Evolutionary conservation across 1,140 invertebrate genomes (phyloP), one percentile per base, ranked within the genome.

Genomic region (Sycobia sp.): DNA sequence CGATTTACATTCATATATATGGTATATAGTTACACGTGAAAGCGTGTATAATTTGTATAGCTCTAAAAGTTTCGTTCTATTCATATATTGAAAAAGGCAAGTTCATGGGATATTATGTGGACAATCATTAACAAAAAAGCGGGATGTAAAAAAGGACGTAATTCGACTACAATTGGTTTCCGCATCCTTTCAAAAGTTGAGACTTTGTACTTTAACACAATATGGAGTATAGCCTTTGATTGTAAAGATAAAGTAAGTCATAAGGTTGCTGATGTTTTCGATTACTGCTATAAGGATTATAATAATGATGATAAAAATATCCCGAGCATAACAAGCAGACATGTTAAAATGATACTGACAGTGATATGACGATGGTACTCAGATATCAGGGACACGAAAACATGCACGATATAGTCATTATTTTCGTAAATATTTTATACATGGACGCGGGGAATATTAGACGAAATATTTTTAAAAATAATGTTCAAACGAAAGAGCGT

Each of bases 371-470:
- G 22, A 53, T 49, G 61, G 32, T 62, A 51, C 60, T 50, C n/a
- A n/a, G 61, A 60, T 25, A 23, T 58, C 55, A 57, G 27, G 55
- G 64, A 25, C 47, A 59, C 50, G 62, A 58, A 68, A 43, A n/a
- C n/a, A 69, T 71, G 72, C 68, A 69, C 59, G 71, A 71, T 71
- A 71, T 71, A 73, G 65, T 65, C 67, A 71, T 73, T 75, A 75
- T 75, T 75, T 75, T 75, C 73, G 65, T 75, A 74, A 75, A 65
- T 66, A 70, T 75, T 75, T 73, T 75, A 73, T 74, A 75, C 65
- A 65, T 63, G 65, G 57, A 41, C 39, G 51, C 47, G 39, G 38
- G 47, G 25, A 46, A 38, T 51, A 53, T 39, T 56, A 65, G 36
- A 51, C 32, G 20, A 50, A 46, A 63, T 66, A 58, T 65, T n/a